phyloP scores from a whole-genome alignment of 2,888 invertebrate genomes.

The Dryococelus australis region DNA sequence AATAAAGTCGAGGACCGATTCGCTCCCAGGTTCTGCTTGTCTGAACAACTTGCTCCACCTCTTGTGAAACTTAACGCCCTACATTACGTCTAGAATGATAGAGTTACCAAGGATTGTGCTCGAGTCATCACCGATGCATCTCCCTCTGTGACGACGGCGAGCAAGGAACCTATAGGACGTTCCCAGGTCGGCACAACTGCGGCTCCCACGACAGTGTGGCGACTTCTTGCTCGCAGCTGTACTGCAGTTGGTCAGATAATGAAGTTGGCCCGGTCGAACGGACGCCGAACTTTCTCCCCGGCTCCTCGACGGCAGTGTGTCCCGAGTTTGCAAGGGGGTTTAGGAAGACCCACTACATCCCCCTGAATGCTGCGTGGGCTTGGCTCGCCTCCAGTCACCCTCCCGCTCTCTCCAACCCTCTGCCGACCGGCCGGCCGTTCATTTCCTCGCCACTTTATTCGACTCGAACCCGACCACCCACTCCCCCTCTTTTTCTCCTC shows the following conservation, averaged over 20 bases:
- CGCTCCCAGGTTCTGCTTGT: too few relatives aligned
- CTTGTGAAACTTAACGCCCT: too few relatives aligned
- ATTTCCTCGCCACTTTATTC: slow-evolving; percentile 11
- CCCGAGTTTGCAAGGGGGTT: neutral
- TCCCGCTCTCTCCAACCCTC: neutral
- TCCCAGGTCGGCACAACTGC: neutral
- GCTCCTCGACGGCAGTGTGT: neutral
- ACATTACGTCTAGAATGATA: too few relatives aligned
- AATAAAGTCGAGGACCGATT: too few relatives aligned
- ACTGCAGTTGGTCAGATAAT: neutral
- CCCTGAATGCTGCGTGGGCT: neutral
- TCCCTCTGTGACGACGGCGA: too few relatives aligned
- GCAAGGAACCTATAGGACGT: too few relatives aligned
- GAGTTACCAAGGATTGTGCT: too few relatives aligned
- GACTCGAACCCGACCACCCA: neutral
- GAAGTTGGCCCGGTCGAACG: neutral
- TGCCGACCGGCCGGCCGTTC: neutral
- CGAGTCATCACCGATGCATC: too few relatives aligned
- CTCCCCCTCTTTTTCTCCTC: neutral
- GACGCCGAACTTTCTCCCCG: neutral
- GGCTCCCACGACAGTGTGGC: neutral
- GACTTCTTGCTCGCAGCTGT: too few relatives aligned
- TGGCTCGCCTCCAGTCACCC: neutral
- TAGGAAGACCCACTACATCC: neutral
- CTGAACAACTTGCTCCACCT: too few relatives aligned